Percentiles rank a stretch among this genome's conserved stretches.
phyloP scores from a whole-genome alignment of 2,888 invertebrate genomes.

The Luffia ferchaultella region DNA sequence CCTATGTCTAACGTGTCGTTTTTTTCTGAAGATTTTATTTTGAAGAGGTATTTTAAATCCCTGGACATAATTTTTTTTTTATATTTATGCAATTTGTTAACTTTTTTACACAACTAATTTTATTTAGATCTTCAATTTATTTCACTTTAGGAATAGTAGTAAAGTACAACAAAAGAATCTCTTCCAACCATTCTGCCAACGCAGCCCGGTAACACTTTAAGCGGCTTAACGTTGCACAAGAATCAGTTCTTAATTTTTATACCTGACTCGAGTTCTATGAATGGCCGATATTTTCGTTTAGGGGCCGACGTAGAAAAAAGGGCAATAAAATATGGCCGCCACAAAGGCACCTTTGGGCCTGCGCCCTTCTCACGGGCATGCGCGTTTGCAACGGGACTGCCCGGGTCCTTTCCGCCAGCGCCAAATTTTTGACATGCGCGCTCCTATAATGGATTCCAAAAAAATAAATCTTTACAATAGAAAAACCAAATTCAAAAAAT shows the following conservation, averaged over 20 bases:
- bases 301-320: conserved; percentile 39
- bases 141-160: too few species aligned
- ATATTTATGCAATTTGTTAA: too few species aligned
- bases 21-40: too few species aligned
- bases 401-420: background rate
- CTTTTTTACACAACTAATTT: too few species aligned
- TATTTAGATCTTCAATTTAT: too few species aligned
- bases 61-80: too few species aligned
- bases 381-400: conserved; percentile 29
- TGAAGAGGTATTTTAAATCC: too few species aligned
- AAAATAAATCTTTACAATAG: too few species aligned
- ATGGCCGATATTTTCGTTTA: conserved; percentile 48
- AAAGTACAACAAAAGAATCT: too few species aligned
- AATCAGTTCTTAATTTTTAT: background rate
- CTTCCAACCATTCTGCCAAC: too few species aligned
- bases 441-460: background rate
- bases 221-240: background rate
- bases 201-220: background rate
- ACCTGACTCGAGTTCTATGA: conserved; percentile 29
- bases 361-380: conserved; percentile 43
- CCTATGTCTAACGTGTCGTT: too few species aligned
- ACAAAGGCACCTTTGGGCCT: conserved; percentile 56
- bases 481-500: too few species aligned
- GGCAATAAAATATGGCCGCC: conserved; percentile 56
- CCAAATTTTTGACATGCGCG: background rate